Base-by-base conservation (phyloP, 2,888 invertebrate genomes). In the Hirtodrosophila duncani region DNA sequence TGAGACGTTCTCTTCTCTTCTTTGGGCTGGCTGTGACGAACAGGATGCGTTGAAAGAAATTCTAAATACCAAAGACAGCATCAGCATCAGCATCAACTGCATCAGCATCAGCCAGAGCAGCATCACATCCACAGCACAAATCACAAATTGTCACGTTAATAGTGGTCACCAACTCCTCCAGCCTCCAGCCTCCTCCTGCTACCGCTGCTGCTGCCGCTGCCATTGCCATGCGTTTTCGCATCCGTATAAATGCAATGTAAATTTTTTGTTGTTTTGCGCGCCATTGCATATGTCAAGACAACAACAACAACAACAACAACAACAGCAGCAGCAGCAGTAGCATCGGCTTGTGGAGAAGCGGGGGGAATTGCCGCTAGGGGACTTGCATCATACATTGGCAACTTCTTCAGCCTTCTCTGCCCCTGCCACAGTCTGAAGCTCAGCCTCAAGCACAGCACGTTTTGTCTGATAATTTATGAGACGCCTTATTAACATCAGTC, bases 401-500 rank as follows among this genome's bases (percentile, higher is more conserved):
- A 53, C 50, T 43, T 16, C 36, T 48, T n/a, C n/a, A n/a, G 24
- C 30, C 58, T 55, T 29, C 38, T 31, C 29, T 46, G 34, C 45
- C 49, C 41, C 61, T 61, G n/a, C n/a, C n/a, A n/a, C n/a, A n/a
- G n/a, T n/a, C n/a, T n/a, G n/a, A n/a, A n/a, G n/a, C n/a, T n/a
- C n/a, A n/a, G n/a, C n/a, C n/a, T n/a, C n/a, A n/a, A n/a, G n/a
- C n/a, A n/a, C 70, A 37, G 69, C 70, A 72, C 68, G 70, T 67
- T 75, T 71, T 45, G 69, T 64, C 56, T 75, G 82, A 81, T 81
- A 81, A 81, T 81, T 81, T 81, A 81, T 81, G 80, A 81, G 80
- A 78, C 81, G 80, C 80, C 80, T 81, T 81, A 81, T 81, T 81
- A 81, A 82, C 81, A 81, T 82, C 80, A 81, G 69, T 79, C 75